A percentile compares a stretch with the other conserved stretches of the same genome.
Conservation (phyloP, 2,113 vertebrate species). For the Psilopsiagon aurifrons region DNA sequence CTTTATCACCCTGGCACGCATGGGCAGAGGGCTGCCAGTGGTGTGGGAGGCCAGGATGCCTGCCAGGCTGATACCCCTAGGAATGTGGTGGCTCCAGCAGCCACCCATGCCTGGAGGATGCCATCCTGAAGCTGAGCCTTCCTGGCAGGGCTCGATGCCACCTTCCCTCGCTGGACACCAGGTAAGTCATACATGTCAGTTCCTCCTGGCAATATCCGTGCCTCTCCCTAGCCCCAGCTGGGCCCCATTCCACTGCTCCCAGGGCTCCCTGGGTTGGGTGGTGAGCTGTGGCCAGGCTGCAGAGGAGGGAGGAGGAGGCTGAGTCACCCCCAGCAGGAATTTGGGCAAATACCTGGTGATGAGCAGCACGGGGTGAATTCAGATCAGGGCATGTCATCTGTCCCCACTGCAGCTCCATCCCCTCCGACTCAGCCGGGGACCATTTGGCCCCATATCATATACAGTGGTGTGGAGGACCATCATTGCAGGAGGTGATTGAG, state of each 20-base stretch:
- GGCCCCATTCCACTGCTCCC: not conserved
- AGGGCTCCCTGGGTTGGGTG: accelerated
- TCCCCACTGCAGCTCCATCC: not conserved
- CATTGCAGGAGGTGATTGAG: not conserved
- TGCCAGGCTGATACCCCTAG: not conserved
- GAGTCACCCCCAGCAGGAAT: not conserved
- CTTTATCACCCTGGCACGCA: not conserved
- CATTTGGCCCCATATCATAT: not conserved
- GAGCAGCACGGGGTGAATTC: not conserved
- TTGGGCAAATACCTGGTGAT: constrained; percentile 24
- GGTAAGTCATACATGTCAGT: not conserved
- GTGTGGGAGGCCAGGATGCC: not conserved
- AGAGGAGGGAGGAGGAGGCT: constrained; percentile 5
- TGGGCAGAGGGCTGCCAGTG: not conserved
- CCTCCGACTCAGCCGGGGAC: not conserved
- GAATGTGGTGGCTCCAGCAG: not conserved
- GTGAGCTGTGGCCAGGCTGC: not conserved
- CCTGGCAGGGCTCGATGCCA: not conserved
- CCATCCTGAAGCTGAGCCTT: not conserved
- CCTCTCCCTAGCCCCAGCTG: accelerated
- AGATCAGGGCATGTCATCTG: not conserved
- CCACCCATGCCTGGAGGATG: not conserved
- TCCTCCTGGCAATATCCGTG: not conserved
- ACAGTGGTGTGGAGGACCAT: not conserved
- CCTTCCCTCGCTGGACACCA: accelerated